A percentile compares a stretch with the other conserved stretches of the same genome.
Conservation (phyloP, 2,888 invertebrate species). For the Parthenolecanium corni region DNA sequence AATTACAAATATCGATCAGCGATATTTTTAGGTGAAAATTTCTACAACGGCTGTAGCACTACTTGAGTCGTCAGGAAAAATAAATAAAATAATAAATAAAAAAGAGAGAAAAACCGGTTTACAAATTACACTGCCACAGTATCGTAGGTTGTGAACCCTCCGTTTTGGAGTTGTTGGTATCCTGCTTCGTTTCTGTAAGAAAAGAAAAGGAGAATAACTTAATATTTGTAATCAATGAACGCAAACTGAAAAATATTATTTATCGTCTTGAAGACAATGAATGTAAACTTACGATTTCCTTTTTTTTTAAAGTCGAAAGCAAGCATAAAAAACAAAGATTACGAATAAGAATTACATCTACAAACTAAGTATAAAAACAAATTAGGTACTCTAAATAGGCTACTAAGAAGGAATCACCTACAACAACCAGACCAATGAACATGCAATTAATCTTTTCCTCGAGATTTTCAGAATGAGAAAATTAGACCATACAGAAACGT, state of each 20-base stretch:
- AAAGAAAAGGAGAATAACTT: conserved; percentile 13
- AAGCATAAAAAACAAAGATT: conserved; percentile 6
- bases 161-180: conserved; percentile 59
- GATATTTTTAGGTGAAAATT: too few species aligned
- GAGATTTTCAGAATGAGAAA: too few species aligned
- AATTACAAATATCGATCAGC: too few species aligned
- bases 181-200: conserved; percentile 79
- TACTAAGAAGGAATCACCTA: too few species aligned
- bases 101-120: conserved; percentile 36
- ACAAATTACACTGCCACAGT: conserved; percentile 97
- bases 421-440: too few species aligned
- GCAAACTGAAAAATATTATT: not conserved
- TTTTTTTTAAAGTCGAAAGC: conserved; percentile 10
- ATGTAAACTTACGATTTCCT: conserved; percentile 21
- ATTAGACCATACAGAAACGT: too few species aligned
- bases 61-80: not conserved
- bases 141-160: conserved; percentile 96
- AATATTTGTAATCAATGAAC: not conserved
- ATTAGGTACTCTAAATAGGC: too few species aligned
- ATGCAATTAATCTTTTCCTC: too few species aligned
- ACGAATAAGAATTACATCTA: conserved; percentile 7
- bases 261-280: not conserved
- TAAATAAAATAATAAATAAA: too few species aligned
- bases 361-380: not conserved
- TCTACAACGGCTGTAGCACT: not conserved